These are phyloP conservation scores for Otus sunia DNA, from an alignment of 2,113 vertebrate genomes.

Conservation along the genomic window DNA sequence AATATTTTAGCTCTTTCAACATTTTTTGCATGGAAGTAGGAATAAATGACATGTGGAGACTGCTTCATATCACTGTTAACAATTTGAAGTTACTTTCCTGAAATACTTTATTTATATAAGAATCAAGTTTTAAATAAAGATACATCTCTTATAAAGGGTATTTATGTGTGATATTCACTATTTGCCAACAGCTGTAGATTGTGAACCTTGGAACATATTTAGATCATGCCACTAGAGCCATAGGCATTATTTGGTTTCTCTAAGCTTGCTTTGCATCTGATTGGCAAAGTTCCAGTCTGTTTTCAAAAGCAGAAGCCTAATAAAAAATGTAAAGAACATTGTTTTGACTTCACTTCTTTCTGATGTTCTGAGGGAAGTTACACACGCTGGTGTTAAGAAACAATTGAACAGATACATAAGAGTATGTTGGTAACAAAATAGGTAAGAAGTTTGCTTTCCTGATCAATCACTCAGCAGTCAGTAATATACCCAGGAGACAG, in stretches of 20 bases:
- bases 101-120: constrained; percentile 31
- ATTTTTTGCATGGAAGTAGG: constrained; percentile 20
- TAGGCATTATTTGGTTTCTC: not conserved
- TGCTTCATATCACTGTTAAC: constrained; percentile 62
- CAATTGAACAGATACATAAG: not conserved
- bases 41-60: constrained; percentile 45
- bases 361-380: not conserved
- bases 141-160: not conserved
- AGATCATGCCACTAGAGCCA: not conserved
- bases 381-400: not conserved
- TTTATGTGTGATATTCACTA: constrained; percentile 11
- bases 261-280: not conserved
- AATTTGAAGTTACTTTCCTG: constrained; percentile 27
- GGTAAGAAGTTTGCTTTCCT: not conserved
- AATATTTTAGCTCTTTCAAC: constrained; percentile 21
- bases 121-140: constrained; percentile 45
- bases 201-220: constrained; percentile 9
- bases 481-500: not conserved
- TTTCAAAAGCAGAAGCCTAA: constrained; percentile 18
- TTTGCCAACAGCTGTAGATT: constrained; percentile 29
- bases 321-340: not conserved
- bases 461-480: not conserved
- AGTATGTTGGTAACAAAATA: not conserved
- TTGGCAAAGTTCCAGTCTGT: constrained; percentile 10
- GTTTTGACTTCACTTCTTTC: not conserved